phyloP scores from a whole-genome alignment of 2,797 vertebrate genomes.

The Morus bassanus region DNA sequence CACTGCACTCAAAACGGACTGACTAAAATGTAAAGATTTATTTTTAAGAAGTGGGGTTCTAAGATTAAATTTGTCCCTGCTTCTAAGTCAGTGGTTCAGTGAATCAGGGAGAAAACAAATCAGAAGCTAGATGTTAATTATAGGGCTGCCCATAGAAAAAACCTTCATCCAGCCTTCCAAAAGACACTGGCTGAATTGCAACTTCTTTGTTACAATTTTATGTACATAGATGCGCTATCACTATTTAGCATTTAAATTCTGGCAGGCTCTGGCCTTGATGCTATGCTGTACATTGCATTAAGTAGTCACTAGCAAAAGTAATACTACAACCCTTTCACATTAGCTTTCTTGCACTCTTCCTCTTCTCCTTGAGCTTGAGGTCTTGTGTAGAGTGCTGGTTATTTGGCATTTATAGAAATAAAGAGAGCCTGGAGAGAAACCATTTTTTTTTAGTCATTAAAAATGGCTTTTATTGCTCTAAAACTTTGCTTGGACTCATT shows the following conservation, averaged over 20 bases:
- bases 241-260: neutral
- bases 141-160: neutral
- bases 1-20: neutral
- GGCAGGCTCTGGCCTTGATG: neutral
- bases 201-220: neutral
- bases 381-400: neutral
- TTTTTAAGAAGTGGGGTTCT: neutral
- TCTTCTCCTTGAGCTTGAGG: neutral
- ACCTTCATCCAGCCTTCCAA: neutral
- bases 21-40: neutral
- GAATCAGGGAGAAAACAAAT: neutral
- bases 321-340: neutral
- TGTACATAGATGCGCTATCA: neutral
- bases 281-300: neutral
- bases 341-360: neutral
- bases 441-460: neutral
- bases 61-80: neutral
- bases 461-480: conserved; percentile 21
- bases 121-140: neutral
- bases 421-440: neutral
- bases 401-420: conserved; percentile 40
- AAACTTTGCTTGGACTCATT: conserved; percentile 43
- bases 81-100: neutral
- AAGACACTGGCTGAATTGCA: neutral
- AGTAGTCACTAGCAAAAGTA: neutral